phyloP scores from a whole-genome alignment of 2,113 vertebrate species.

The Scartelaos histophorus region DNA sequence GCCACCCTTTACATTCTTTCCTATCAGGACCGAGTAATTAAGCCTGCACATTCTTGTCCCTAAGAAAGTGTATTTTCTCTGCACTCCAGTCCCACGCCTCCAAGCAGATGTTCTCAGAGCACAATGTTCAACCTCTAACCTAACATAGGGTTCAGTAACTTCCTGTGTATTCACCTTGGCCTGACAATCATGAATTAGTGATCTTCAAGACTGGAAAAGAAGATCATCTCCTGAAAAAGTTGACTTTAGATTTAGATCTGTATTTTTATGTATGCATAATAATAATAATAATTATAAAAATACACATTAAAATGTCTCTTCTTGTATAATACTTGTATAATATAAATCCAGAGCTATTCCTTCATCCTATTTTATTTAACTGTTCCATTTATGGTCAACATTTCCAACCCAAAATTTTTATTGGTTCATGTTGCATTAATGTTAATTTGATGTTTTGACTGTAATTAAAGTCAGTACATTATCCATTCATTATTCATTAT shows the following conservation, averaged over 20 bases:
- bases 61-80: conserved; percentile 7
- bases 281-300: no score
- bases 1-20: conserved; percentile 26
- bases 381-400: background rate
- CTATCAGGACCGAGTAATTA: conserved; percentile 10
- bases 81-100: conserved; percentile 16
- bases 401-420: background rate
- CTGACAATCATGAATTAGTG: background rate
- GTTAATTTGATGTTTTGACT: background rate
- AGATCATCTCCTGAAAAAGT: background rate
- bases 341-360: no score
- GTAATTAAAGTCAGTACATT: background rate
- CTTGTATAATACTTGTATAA: no score
- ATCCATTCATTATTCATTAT: background rate
- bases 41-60: conserved; percentile 44
- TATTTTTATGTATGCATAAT: no score
- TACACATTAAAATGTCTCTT: no score
- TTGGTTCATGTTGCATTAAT: background rate
- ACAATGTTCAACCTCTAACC: background rate
- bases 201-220: background rate
- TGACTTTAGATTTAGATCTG: no score
- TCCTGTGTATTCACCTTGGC: background rate
- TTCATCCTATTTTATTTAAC: no score
- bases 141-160: background rate
- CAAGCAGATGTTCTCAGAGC: conserved; percentile 25